Evolutionary conservation across 1,140 invertebrate genomes (phyloP).

Genomic region (Papilio aristodemus): DNA sequence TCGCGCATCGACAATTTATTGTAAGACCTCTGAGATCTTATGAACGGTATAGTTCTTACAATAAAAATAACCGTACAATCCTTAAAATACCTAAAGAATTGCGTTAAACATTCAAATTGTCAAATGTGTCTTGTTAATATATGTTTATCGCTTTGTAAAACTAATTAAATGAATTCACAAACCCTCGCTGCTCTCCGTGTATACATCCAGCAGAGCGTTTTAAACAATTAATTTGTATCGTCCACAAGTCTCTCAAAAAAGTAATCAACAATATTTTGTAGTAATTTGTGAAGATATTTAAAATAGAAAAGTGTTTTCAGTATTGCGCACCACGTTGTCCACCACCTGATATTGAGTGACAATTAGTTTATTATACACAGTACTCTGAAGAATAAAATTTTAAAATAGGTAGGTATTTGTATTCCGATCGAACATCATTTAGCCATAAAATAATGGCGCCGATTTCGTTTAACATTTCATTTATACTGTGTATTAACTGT

Average conservation of each 20-base stretch:
- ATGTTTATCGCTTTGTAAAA: conserved; percentile 5
- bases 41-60: conserved; percentile 28
- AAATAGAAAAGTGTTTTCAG: too few species aligned
- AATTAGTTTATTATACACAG: too few species aligned
- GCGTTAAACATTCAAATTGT: conserved; percentile 12
- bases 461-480: not conserved
- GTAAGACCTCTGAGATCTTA: conserved; percentile 35
- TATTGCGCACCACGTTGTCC: too few species aligned
- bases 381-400: too few species aligned
- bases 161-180: not conserved
- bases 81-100: not conserved
- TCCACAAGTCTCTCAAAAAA: too few species aligned
- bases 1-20: conserved; percentile 59
- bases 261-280: too few species aligned
- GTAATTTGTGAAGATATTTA: too few species aligned
- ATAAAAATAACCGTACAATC: conserved; percentile 28
- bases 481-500: not conserved
- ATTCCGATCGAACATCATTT: too few species aligned
- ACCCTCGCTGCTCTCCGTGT: not conserved
- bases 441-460: not conserved
- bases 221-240: not conserved
- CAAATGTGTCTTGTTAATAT: not conserved
- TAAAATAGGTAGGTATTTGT: too few species aligned
- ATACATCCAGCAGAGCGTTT: not conserved
- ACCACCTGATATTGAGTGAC: too few species aligned